A percentile compares a stretch with the other conserved stretches of the same genome.
Evolutionary conservation across 2,113 vertebrate species (phyloP).

Genomic region (Montifringilla adamsi): DNA sequence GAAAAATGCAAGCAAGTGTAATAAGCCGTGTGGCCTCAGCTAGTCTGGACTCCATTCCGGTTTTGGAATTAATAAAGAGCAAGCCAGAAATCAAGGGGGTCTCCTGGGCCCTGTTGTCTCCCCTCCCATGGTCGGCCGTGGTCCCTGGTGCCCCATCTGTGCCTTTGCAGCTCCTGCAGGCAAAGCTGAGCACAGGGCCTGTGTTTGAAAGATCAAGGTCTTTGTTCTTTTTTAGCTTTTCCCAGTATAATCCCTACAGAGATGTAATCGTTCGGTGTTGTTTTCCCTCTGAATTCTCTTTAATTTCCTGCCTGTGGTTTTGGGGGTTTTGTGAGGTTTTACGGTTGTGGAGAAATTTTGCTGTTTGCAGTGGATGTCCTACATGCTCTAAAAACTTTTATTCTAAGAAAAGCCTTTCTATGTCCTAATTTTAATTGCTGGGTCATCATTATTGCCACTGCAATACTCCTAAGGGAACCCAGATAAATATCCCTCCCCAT

Average conservation of each 20-base stretch:
- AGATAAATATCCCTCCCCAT: background rate
- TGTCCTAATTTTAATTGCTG: conserved; percentile 15
- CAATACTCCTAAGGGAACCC: background rate
- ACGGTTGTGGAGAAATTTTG: background rate
- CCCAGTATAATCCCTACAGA: conserved; percentile 48
- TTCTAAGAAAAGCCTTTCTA: conserved; percentile 35
- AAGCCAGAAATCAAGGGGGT: background rate
- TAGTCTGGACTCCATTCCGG: background rate
- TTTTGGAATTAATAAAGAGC: background rate
- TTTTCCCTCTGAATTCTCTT: conserved; percentile 40
- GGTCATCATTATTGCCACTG: background rate
- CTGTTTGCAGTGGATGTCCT: conserved; percentile 15
- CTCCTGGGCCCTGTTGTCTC: background rate
- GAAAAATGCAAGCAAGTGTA: background rate
- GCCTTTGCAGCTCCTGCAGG: background rate
- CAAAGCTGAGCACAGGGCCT: background rate
- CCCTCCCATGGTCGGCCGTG: accelerated
- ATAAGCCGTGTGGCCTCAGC: background rate
- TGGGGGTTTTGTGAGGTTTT: conserved; percentile 18
- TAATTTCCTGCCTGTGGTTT: conserved; percentile 58
- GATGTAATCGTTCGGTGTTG: background rate
- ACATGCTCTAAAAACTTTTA: conserved; percentile 5
- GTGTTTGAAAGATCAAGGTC: background rate
- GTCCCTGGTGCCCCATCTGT: background rate
- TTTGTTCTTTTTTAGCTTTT: conserved; percentile 39